Percentiles rank a stretch among this genome's conserved stretches.
Evolutionary conservation across 1,140 invertebrate species (phyloP).

Genomic region (Zaprionus taronus): DNA sequence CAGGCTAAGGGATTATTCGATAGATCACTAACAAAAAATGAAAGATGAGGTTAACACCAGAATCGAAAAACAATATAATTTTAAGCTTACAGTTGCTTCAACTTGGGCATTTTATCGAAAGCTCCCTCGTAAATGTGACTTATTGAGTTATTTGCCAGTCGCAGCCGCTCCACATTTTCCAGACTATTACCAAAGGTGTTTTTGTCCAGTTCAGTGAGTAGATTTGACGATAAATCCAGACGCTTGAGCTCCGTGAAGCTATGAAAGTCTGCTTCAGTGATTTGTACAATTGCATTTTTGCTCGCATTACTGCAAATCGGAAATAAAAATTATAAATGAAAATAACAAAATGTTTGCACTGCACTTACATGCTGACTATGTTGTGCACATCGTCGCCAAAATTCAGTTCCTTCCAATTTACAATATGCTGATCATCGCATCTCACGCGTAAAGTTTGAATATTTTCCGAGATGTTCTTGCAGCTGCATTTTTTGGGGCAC

Average conservation of each 20-base stretch:
- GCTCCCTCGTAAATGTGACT: constrained; percentile 87
- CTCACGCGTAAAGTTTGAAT: constrained; percentile 84
- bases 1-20: constrained; percentile 92
- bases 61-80: background rate
- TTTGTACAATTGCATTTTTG: constrained; percentile 90
- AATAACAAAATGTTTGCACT: constrained; percentile 35
- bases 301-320: constrained; percentile 88
- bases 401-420: constrained; percentile 84
- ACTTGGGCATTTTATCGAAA: constrained; percentile 87
- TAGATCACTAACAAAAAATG: constrained; percentile 87
- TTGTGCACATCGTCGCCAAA: constrained; percentile 84
- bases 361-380: constrained; percentile 84
- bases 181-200: constrained; percentile 87
- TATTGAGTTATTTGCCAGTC: constrained; percentile 89
- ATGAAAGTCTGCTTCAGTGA: constrained; percentile 90
- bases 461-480: constrained; percentile 72
- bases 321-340: background rate
- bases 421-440: constrained; percentile 84
- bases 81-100: constrained; percentile 89
- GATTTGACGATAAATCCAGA: constrained; percentile 89
- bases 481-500: constrained; percentile 77
- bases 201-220: constrained; percentile 87
- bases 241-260: constrained; percentile 88
- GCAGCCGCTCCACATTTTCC: constrained; percentile 87
- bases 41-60: background rate